phyloP scores from a whole-genome alignment of 2,113 vertebrate species.

The Pelodiscus sinensis region DNA sequence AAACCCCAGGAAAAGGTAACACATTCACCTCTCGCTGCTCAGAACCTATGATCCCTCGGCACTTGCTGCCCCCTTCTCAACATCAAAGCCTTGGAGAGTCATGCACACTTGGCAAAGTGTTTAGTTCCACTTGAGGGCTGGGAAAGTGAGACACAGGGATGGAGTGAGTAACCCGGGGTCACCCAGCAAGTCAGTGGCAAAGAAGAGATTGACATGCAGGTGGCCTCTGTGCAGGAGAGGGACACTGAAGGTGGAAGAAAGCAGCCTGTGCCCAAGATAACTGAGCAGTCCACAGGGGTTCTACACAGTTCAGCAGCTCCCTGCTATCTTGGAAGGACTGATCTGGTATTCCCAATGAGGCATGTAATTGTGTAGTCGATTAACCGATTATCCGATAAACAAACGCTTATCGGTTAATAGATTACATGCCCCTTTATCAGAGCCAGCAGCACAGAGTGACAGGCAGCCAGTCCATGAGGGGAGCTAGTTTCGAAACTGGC shows the following conservation, averaged over 20 bases:
- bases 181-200: not conserved
- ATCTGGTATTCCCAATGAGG: not conserved
- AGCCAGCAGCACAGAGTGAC: no score
- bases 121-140: not conserved
- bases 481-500: no score
- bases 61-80: slow-evolving; percentile 58
- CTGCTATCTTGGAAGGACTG: not conserved
- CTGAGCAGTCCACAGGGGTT: not conserved
- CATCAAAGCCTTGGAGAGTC: slow-evolving; percentile 52
- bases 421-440: no score
- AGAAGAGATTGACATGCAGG: fast-evolving
- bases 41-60: slow-evolving; percentile 66
- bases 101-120: fast-evolving
- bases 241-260: not conserved
- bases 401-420: no score
- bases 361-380: no score
- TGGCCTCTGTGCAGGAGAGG: not conserved
- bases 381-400: no score
- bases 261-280: not conserved
- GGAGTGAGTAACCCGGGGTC: fast-evolving
- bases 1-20: slow-evolving; percentile 37
- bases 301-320: not conserved
- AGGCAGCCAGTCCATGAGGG: no score
- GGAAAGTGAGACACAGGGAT: not conserved
- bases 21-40: slow-evolving; percentile 54